A percentile compares a stretch with the other conserved stretches of the same genome.
Conservation (phyloP, 2,888 invertebrate genomes). For the Xestia sexstrigata region DNA sequence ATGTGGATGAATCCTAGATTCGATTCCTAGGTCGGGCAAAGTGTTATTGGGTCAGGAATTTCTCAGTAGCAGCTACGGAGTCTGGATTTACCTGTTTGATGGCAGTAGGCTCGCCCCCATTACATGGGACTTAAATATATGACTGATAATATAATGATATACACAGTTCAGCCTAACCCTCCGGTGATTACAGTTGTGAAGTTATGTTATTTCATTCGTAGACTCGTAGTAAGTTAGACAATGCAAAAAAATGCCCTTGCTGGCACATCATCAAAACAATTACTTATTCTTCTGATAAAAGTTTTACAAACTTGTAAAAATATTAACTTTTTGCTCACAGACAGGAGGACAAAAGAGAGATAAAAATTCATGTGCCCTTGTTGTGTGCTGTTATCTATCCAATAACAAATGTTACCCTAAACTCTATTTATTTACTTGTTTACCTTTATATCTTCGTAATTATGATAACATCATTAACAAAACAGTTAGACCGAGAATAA, state of each 20-base stretch:
- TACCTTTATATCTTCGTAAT: not conserved
- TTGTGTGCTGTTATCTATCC: constrained; percentile 2
- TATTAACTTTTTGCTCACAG: not conserved
- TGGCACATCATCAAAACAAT: not conserved
- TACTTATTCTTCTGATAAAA: not conserved
- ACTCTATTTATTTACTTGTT: not conserved
- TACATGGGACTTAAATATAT: no score
- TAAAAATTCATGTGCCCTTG: not conserved
- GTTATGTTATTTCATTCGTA: no score
- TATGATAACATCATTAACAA: not conserved
- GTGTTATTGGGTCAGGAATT: no score
- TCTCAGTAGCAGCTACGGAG: no score
- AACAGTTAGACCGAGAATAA: not conserved
- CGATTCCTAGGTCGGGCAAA: no score
- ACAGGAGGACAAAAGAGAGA: not conserved
- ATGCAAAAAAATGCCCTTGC: not conserved
- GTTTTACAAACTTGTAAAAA: not conserved
- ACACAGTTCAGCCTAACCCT: no score
- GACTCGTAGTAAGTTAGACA: no score
- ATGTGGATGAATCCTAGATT: no score
- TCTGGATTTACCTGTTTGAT: no score
- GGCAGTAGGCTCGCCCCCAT: no score
- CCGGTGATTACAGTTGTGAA: no score
- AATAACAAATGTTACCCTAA: not conserved
- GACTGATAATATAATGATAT: no score